A percentile compares a stretch with the other conserved stretches of the same genome.
phyloP scores from a whole-genome alignment of 2,113 vertebrate genomes.

The Cygnus atratus region DNA sequence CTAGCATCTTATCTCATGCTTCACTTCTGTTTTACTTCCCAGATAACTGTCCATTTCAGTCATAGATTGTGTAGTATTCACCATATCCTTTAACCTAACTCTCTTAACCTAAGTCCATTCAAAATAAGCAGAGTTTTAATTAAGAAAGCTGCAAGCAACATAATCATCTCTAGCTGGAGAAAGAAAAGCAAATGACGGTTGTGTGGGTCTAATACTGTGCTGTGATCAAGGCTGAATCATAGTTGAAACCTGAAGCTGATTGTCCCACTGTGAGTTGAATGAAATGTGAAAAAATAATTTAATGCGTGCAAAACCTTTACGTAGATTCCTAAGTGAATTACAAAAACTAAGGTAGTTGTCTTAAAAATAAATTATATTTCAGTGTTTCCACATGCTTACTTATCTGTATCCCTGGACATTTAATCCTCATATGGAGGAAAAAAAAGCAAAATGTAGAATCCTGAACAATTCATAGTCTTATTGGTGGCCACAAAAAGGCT shows the following conservation, averaged over 20 bases:
- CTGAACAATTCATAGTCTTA: neutral
- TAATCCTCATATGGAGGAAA: neutral
- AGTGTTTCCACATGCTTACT: slow-evolving; percentile 3
- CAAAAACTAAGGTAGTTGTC: slow-evolving; percentile 28
- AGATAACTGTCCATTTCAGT: slow-evolving; percentile 3
- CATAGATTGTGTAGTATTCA: slow-evolving; percentile 9
- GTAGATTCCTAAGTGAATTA: slow-evolving; percentile 44
- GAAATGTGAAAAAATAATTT: slow-evolving; percentile 61
- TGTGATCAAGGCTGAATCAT: slow-evolving; percentile 61
- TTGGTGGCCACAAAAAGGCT: neutral
- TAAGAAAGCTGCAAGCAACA: slow-evolving; percentile 68
- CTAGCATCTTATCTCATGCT: neutral
- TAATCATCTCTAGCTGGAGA: slow-evolving; percentile 34
- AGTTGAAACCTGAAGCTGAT: slow-evolving; percentile 54
- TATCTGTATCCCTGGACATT: neutral
- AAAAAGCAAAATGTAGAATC: neutral
- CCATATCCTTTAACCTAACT: slow-evolving; percentile 34
- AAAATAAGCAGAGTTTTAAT: slow-evolving; percentile 69
- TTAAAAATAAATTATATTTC: slow-evolving; percentile 68
- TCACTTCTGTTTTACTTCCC: neutral
- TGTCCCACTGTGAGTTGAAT: slow-evolving; percentile 59
- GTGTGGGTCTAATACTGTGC: slow-evolving; percentile 40
- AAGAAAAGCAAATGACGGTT: slow-evolving; percentile 57
- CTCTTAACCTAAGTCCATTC: slow-evolving; percentile 41
- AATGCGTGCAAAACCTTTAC: slow-evolving; percentile 49